These are phyloP conservation scores for Notechis scutatus DNA, from an alignment of 2,113 vertebrate genomes.

Conservation along the genomic window DNA sequence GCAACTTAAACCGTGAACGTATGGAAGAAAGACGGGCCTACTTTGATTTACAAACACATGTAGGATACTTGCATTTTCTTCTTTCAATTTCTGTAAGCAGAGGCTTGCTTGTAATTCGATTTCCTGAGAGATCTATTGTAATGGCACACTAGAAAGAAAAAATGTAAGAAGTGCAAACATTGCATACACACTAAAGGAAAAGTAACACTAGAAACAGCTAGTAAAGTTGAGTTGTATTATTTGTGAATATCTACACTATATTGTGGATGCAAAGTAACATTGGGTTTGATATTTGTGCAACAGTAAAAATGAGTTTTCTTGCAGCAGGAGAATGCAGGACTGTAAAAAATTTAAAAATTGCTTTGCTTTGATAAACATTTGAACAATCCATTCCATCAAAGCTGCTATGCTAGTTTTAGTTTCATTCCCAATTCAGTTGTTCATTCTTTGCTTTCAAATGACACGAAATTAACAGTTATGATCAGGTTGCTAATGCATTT, in stretches of 20 bases:
- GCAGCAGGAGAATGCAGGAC: background rate
- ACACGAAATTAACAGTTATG: background rate
- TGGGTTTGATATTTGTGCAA: background rate
- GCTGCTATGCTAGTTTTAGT: background rate
- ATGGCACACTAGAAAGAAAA: background rate
- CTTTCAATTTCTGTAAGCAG: background rate
- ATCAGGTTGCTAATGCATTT: background rate
- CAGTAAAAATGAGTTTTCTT: background rate
- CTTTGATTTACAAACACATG: constrained; percentile 97
- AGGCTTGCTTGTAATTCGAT: background rate
- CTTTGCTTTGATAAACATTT: background rate
- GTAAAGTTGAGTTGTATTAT: background rate
- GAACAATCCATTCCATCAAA: background rate
- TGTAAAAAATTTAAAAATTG: background rate
- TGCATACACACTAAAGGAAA: background rate
- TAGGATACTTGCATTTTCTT: constrained; percentile 62
- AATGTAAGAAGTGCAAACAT: background rate
- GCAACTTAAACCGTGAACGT: constrained; percentile 92
- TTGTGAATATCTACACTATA: background rate
- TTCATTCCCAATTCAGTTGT: background rate
- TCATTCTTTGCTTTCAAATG: background rate
- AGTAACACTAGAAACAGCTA: background rate
- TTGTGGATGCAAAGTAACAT: background rate
- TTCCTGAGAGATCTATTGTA: background rate
- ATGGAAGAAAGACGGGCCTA: constrained; percentile 98